Conservation (phyloP, 2,797 vertebrate genomes). For the Carcharodon carcharias region DNA sequence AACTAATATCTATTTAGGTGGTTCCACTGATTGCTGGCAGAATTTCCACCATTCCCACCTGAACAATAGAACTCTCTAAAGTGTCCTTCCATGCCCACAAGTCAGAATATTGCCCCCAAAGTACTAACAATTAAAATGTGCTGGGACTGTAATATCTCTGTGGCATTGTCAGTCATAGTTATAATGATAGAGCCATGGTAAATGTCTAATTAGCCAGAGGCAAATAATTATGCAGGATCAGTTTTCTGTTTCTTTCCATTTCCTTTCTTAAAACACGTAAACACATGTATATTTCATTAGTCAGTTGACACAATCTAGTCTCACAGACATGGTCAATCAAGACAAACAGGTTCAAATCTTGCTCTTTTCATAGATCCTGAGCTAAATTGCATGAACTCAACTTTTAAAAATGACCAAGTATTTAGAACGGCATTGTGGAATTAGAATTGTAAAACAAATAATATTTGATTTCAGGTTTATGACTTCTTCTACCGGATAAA, state of each 20-base stretch:
- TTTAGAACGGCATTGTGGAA: not conserved
- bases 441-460: not conserved
- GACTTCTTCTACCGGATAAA: conserved; percentile 80
- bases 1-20: not conserved
- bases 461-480: conserved; percentile 67
- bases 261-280: not conserved
- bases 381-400: not conserved
- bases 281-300: not conserved
- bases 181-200: conserved; percentile 2
- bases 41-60: not conserved
- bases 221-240: not conserved
- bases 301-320: not conserved
- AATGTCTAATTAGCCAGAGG: conserved; percentile 8
- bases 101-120: not conserved
- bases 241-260: not conserved
- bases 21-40: not conserved
- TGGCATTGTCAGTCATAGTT: not conserved
- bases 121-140: not conserved
- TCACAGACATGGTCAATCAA: not conserved
- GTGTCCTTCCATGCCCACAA: not conserved
- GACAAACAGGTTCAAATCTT: not conserved
- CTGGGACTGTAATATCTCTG: not conserved
- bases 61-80: not conserved
- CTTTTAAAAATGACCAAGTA: not conserved
- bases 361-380: not conserved